Percentiles rank a stretch among this genome's conserved stretches.
Conservation (phyloP, 2,113 vertebrate species). For the Anthoscopus minutus region DNA sequence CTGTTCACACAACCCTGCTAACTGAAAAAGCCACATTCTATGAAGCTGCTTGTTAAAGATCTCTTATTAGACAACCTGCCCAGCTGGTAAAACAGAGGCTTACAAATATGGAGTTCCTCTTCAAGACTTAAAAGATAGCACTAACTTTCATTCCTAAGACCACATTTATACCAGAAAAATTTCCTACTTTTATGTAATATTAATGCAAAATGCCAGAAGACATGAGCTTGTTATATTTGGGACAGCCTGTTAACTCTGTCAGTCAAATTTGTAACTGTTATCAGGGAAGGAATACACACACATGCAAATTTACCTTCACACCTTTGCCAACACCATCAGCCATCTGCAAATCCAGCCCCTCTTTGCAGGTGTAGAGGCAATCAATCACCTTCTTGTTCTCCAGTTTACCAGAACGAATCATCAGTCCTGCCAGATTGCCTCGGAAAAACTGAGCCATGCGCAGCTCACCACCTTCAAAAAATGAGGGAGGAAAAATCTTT, state of each 20-base stretch:
- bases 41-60: not conserved
- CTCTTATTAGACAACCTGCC: not conserved
- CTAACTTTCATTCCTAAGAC: not conserved
- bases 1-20: not conserved
- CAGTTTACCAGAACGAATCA: conserved; percentile 89
- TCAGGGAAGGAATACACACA: fast-evolving
- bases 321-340: conserved; percentile 78
- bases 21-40: not conserved
- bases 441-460: conserved; percentile 93
- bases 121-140: not conserved
- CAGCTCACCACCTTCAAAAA: conserved; percentile 77
- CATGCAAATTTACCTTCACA: conserved; percentile 78
- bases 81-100: not conserved
- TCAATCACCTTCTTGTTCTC: conserved; percentile 97
- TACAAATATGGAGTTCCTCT: not conserved
- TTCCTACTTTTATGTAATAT: not conserved
- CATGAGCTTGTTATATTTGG: not conserved
- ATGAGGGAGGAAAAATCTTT: not conserved
- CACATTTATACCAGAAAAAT: not conserved
- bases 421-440: conserved; percentile 90
- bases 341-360: conserved; percentile 87
- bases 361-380: conserved; percentile 96
- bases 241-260: not conserved
- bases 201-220: not conserved
- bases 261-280: not conserved